Conservation (phyloP, 2,888 invertebrate species). For the Galerucella pusilla region DNA sequence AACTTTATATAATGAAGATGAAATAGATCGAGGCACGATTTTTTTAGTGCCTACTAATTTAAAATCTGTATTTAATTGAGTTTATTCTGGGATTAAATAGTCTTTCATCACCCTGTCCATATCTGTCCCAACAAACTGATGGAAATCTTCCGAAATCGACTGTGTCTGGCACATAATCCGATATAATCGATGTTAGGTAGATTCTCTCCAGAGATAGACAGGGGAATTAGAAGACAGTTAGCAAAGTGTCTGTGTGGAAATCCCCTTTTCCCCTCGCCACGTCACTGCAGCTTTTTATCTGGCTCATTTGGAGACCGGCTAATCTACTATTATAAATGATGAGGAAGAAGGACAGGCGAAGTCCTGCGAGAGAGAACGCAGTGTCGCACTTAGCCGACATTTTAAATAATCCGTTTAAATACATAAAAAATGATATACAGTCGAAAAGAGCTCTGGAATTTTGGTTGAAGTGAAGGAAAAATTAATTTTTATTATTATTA, state of each 20-base stretch:
- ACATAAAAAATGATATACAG: neutral
- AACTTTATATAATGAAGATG: no score
- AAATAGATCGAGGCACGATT: neutral
- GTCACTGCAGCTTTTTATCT: constrained; percentile 55
- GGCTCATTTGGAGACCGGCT: constrained; percentile 57
- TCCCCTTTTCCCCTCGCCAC: constrained; percentile 48
- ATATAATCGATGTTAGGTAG: constrained; percentile 60
- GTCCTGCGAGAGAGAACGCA: constrained; percentile 18
- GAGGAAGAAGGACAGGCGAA: constrained; percentile 50
- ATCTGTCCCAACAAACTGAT: constrained; percentile 20
- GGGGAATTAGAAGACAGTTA: constrained; percentile 63
- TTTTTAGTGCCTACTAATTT: neutral
- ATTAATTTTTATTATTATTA: no score
- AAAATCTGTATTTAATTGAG: constrained; percentile 21
- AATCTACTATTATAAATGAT: constrained; percentile 63
- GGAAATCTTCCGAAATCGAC: constrained; percentile 33
- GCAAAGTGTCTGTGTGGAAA: constrained; percentile 59
- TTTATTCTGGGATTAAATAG: constrained; percentile 30
- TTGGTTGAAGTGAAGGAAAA: no score
- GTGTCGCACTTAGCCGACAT: neutral
- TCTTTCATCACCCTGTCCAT: constrained; percentile 38
- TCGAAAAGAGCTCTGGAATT: no score
- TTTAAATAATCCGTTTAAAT: neutral
- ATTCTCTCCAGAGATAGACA: constrained; percentile 58
- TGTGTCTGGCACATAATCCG: constrained; percentile 52